A percentile compares a stretch with the other conserved stretches of the same genome.
Conservation (phyloP, 2,797 vertebrate species). For the Nyctalus aviator region DNA sequence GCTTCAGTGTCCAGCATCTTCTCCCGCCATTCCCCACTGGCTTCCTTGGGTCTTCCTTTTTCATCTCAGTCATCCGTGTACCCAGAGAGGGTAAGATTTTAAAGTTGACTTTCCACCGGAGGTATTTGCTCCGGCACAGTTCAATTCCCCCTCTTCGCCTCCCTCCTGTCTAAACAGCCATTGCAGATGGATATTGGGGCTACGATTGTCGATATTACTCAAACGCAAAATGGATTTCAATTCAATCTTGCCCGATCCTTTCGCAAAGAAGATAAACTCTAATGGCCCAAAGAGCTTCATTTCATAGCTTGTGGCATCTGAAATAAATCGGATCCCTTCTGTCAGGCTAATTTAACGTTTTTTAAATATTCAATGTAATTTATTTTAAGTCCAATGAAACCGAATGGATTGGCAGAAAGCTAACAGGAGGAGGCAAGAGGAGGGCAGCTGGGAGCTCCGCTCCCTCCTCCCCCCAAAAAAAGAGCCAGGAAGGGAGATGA, state of each 20-base stretch:
- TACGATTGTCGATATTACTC: conserved; percentile 53
- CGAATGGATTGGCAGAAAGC: conserved; percentile 37
- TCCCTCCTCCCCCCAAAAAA: background rate
- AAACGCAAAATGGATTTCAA: conserved; percentile 69
- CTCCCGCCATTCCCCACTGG: conserved; percentile 56
- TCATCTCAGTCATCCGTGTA: conserved; percentile 38
- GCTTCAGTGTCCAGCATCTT: conserved; percentile 71
- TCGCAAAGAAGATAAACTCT: conserved; percentile 59
- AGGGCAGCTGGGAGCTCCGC: conserved; percentile 2
- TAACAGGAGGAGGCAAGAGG: background rate
- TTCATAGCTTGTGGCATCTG: conserved; percentile 51
- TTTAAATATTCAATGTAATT: conserved; percentile 62
- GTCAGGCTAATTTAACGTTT: conserved; percentile 64
- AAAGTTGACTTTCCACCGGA: conserved; percentile 67
- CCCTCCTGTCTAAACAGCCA: conserved; percentile 36
- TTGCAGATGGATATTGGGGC: conserved; percentile 56
- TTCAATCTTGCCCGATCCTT: conserved; percentile 65
- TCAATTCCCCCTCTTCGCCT: background rate
- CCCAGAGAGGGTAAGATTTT: conserved; percentile 1
- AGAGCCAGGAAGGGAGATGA: conserved; percentile 59
- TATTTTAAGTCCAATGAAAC: conserved; percentile 69
- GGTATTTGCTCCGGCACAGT: conserved; percentile 38
- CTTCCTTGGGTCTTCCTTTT: conserved; percentile 50
- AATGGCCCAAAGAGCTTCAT: conserved; percentile 55
- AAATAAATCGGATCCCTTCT: conserved; percentile 62